Conservation (phyloP, 2,113 vertebrate genomes). For the Bos javanicus region DNA sequence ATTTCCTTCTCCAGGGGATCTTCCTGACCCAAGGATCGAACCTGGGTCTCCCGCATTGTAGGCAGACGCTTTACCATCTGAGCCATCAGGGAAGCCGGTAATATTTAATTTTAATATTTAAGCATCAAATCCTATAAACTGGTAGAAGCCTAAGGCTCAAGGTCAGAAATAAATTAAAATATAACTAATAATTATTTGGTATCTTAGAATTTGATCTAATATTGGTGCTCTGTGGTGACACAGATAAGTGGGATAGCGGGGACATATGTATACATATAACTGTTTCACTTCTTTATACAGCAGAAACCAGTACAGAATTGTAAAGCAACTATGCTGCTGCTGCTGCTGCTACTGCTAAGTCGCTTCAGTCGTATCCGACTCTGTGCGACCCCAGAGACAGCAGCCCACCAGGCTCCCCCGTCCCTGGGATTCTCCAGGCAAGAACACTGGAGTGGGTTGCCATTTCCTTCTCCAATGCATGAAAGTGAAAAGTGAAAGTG, state of each 20-base stretch:
- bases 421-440: too few species aligned
- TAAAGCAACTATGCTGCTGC: not conserved
- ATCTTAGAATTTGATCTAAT: constrained; percentile 20
- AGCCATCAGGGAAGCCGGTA: not conserved
- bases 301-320: not conserved
- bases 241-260: not conserved
- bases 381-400: too few species aligned
- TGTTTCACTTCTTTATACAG: not conserved
- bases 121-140: not conserved
- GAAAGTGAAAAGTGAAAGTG: too few species aligned
- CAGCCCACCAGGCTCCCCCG: too few species aligned
- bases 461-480: too few species aligned
- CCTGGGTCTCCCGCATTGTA: not conserved
- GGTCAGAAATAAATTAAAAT: not conserved
- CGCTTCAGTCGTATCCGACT: too few species aligned
- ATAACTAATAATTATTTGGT: not conserved
- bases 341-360: too few species aligned
- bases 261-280: not conserved
- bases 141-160: not conserved
- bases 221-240: not conserved
- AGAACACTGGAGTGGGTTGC: too few species aligned
- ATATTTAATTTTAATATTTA: not conserved
- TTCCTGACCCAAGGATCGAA: not conserved
- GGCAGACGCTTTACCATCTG: not conserved
- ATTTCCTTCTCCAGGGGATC: not conserved